Evolutionary conservation across 2,888 invertebrate species (phyloP).

Genomic region (Alcis repandata): DNA sequence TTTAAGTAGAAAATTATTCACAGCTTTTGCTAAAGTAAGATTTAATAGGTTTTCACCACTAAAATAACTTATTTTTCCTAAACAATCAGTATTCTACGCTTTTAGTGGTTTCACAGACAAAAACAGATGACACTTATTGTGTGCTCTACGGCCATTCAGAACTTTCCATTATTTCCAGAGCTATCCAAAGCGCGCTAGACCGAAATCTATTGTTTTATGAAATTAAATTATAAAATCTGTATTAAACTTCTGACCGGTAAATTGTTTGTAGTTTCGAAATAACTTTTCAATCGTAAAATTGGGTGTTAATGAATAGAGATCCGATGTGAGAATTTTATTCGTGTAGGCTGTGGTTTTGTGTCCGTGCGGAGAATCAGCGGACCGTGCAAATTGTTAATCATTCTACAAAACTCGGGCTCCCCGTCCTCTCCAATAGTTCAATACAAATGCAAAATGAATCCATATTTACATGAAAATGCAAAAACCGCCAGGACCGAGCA

Average conservation of each 20-base stretch:
- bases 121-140: neutral
- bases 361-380: neutral
- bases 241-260: neutral
- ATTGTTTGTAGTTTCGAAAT: neutral
- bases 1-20: too few species aligned
- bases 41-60: too few species aligned
- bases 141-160: neutral
- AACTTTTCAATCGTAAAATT: neutral
- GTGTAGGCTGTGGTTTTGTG: too few species aligned
- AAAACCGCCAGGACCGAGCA: neutral
- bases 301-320: neutral
- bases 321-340: neutral
- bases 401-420: neutral
- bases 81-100: too few species aligned
- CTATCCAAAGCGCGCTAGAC: neutral
- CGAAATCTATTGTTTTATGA: conserved; percentile 10
- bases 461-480: conserved; percentile 21
- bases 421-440: neutral
- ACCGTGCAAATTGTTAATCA: neutral
- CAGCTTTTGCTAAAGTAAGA: too few species aligned
- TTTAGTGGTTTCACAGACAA: neutral
- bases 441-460: conserved; percentile 19
- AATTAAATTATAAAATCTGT: conserved; percentile 9
- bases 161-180: conserved; percentile 11
- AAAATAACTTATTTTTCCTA: too few species aligned